Conservation (phyloP, 2,797 vertebrate genomes). For the Rallus crepitans region DNA sequence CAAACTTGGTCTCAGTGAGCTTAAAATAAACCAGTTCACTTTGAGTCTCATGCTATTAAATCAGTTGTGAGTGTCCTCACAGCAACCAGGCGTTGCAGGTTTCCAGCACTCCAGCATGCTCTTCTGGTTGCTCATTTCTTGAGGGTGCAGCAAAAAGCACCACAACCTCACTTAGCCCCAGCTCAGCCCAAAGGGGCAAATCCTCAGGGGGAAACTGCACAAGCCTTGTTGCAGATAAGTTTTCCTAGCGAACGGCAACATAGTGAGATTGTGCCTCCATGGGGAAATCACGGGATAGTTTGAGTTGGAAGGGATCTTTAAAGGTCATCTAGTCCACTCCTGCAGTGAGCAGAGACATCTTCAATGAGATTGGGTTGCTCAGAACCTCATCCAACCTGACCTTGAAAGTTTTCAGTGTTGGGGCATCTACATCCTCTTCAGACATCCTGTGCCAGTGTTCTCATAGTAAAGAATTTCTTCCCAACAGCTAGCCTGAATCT, state of each 20-base stretch:
- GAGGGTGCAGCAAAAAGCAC: neutral
- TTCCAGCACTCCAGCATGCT: neutral
- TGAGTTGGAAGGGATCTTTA: neutral
- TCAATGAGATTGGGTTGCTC: neutral
- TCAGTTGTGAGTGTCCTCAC: conserved; percentile 52
- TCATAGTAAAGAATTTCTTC: neutral
- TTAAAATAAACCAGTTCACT: conserved; percentile 67
- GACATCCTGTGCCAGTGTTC: neutral
- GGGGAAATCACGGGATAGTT: neutral
- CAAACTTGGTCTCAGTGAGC: conserved; percentile 36
- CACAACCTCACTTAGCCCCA: neutral
- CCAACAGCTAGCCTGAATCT: neutral
- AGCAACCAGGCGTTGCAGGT: neutral
- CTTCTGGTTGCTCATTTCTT: neutral
- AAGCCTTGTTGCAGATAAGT: accelerated
- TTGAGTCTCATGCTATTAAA: conserved; percentile 54
- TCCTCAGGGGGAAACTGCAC: neutral
- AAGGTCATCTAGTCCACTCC: neutral
- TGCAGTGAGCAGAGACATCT: neutral
- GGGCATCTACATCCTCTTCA: neutral
- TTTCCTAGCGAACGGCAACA: neutral
- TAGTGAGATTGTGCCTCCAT: neutral
- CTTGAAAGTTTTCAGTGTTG: neutral
- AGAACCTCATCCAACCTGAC: neutral
- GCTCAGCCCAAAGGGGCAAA: neutral